Evolutionary conservation across 1,140 invertebrate species (phyloP), one percentile per base, ranked within the genome.

Genomic region (Microplitis demolitor): DNA sequence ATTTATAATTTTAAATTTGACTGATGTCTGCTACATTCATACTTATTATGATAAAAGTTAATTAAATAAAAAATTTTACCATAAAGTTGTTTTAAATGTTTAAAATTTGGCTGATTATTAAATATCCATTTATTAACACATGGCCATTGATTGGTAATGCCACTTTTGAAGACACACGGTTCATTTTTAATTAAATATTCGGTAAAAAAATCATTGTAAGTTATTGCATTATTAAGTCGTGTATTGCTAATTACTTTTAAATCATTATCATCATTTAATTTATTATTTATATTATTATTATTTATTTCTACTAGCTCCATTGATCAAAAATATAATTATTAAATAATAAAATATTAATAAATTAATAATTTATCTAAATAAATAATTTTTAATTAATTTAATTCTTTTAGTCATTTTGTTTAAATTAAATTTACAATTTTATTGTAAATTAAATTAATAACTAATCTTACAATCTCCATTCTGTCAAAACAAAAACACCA

Each of bases 81-180:
- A 84, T 92, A 94, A 50, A 87, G 81, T 50, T 84, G 71, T 72
- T 79, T 83, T 71, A 95, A 87, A 83, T 89, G 90, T 76, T 91
- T 84, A 79, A 91, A 91, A 87, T 94, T 90, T 63, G 92, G 91
- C 79, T 78, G 79, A 39, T 83, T 82, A 64, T 89, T 78, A 50
- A 77, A 76, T n/a, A 88, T 83, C 92, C 92, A 93, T 16, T 89
- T 81, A 53, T 85, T 83, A 9, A 82, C 85, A 74, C 90, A 90
- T 72, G 89, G 80, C 92, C 93, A 94, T 24, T 88, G 76, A 24
- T 82, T 81, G 8, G 90, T 89, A n/a, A 92, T 84, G 79, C 89
- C 88, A 74, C 78, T 73, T 33, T 88, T 87, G 66, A 94, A 89
- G 31, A 94, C 80, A 69, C 92, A 92, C 0, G 93, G 92, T 73